Evolutionary conservation across 2,113 vertebrate species (phyloP).

Genomic region (Ceratotherium simum): DNA sequence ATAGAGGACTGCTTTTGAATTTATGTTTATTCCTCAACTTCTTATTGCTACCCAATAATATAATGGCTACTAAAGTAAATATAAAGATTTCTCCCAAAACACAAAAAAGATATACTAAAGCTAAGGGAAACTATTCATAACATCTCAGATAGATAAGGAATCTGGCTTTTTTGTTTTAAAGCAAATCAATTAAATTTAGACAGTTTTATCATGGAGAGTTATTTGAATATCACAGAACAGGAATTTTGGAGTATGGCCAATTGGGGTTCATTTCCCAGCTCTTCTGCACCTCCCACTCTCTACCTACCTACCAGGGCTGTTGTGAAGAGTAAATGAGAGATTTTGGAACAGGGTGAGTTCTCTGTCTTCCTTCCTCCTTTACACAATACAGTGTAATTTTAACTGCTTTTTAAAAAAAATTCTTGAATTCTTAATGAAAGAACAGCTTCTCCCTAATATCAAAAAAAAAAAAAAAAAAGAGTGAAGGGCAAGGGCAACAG

Average conservation of each 20-base stretch:
- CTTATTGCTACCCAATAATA: not conserved
- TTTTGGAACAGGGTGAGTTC: not conserved
- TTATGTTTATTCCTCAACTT: not conserved
- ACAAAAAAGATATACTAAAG: not conserved
- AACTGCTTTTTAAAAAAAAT: not conserved
- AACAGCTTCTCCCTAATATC: not conserved
- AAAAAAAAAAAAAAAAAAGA: not conserved
- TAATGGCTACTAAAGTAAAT: not conserved
- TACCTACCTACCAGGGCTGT: not conserved
- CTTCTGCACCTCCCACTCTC: not conserved
- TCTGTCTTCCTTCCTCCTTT: not conserved
- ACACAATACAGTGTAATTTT: not conserved
- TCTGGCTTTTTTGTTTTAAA: not conserved
- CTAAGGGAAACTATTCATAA: not conserved
- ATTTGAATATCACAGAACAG: not conserved
- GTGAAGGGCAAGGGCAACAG: not conserved
- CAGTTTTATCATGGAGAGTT: not conserved
- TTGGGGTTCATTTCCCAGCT: not conserved
- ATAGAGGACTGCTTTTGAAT: conserved; percentile 39
- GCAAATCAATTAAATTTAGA: not conserved
- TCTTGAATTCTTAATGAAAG: conserved; percentile 38
- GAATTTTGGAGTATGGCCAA: not conserved
- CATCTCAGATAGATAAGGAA: not conserved
- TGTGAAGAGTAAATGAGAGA: not conserved
- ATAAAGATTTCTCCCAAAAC: not conserved